Percentiles rank a stretch among this genome's conserved stretches.
These are phyloP conservation scores for Saimiri boliviensis DNA, from an alignment of 2,113 vertebrate species.

Conservation along the genomic window DNA sequence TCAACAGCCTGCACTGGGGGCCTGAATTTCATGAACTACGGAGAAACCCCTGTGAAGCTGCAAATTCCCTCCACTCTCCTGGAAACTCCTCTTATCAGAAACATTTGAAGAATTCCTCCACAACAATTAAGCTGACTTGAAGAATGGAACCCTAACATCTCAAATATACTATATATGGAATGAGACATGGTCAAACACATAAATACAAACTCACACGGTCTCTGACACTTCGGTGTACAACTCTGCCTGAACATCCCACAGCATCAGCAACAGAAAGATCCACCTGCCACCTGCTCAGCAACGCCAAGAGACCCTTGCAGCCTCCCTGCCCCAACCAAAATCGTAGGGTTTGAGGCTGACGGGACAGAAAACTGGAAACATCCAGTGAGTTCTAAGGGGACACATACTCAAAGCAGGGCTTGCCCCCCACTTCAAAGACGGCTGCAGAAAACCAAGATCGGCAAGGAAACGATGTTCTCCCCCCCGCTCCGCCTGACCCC, in stretches of 20 bases:
- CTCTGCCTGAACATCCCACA: background rate
- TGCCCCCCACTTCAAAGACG: constrained; percentile 26
- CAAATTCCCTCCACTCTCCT: background rate
- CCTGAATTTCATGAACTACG: background rate
- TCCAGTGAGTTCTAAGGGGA: background rate
- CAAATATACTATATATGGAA: constrained; percentile 83
- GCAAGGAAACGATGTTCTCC: background rate
- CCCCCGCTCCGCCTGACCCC: background rate
- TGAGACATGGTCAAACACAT: constrained; percentile 72
- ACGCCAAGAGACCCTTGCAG: background rate
- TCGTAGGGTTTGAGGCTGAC: background rate
- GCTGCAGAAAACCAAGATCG: background rate
- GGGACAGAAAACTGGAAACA: background rate
- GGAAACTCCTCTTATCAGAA: constrained; percentile 77
- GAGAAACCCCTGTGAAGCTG: background rate
- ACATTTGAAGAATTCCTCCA: constrained; percentile 77
- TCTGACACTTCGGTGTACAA: background rate
- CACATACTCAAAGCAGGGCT: background rate
- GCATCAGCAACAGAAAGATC: constrained; percentile 44
- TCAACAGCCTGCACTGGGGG: rapidly evolving
- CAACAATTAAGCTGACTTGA: constrained; percentile 76
- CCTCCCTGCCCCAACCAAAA: background rate
- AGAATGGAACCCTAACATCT: constrained; percentile 75
- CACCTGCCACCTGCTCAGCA: constrained; percentile 84
- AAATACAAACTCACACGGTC: constrained; percentile 56